Evolutionary conservation across 1,140 invertebrate genomes (phyloP), one percentile per base, ranked within the genome.

Genomic region (Heliconius hewitsoni): DNA sequence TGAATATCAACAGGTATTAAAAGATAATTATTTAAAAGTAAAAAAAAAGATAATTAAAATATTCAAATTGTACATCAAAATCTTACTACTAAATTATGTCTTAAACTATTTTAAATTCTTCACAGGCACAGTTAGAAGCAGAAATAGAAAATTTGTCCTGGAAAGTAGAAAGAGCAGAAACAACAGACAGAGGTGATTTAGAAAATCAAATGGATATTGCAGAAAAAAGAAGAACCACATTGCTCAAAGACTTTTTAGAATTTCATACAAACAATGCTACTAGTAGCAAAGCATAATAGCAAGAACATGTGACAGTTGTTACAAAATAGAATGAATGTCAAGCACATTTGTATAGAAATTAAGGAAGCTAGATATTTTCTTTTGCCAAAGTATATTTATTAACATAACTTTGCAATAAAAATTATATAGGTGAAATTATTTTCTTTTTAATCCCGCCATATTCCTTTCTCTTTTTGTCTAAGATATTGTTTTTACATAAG

Each of bases 131-230:
- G 94, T 93, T 99, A 75, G 99, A 99, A 95, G 98, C 98, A 23
- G 99, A 99, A 96, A 99, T 99, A 83, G 99, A 99, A 95, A 99
- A 99, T 95, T 95, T 99, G n/a, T 99, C 99, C 0, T 99, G 99
- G 99, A 99, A 99, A 95, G 98, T 99, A 39, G 99, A 99, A 95
- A 96, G 98, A 84, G 99, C 99, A 27, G 99, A 99, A 95, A 99
- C 98, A 34, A 99, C 98, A 0, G 97, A 99, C 91, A 95, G 98
- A 71, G 98, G 98, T 19, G 98, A 99, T 91, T 95, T 99, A 83
- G 98, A 99, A 95, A 99, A 99, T 95, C 99, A 99, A 96, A 99
- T 99, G 98, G 98, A 99, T 92, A 98, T 99, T 86, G 99, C 99
- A 13, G 99, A 99, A 93, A 99, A 99, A 95, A 96, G 98, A 91